phyloP scores from a whole-genome alignment of 1,140 invertebrate species.

The Drosophila auraria region DNA sequence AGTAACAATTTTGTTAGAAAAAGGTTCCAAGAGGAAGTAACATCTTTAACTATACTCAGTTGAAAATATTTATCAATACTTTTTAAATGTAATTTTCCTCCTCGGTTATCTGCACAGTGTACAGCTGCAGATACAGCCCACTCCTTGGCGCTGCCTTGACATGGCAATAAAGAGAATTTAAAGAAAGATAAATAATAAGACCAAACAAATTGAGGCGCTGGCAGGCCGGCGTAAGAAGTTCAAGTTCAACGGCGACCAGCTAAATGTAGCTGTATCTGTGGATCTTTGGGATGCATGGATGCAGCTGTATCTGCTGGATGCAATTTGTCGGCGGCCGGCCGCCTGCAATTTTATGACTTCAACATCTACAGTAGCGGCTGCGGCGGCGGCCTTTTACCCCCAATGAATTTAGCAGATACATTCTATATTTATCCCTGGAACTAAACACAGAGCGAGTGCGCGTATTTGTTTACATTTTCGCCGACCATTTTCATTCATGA shows the following conservation, averaged over 20 bases:
- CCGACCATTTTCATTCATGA: slow-evolving; percentile 71
- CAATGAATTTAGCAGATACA: slow-evolving; percentile 66
- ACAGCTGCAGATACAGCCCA: slow-evolving; percentile 13
- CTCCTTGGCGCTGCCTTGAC: slow-evolving; percentile 57
- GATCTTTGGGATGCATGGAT: slow-evolving; percentile 2
- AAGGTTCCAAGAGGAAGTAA: not conserved
- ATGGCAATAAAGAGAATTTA: slow-evolving; percentile 79
- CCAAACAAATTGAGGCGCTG: slow-evolving; percentile 62
- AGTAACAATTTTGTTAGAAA: not conserved
- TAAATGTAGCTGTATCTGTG: slow-evolving; percentile 41
- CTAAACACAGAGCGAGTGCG: slow-evolving; percentile 18
- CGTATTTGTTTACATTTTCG: slow-evolving; percentile 36
- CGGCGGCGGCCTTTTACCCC: slow-evolving; percentile 54
- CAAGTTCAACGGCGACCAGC: slow-evolving; percentile 73
- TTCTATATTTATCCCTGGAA: slow-evolving; percentile 57
- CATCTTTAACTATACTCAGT: not conserved
- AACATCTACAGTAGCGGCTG: slow-evolving; percentile 1
- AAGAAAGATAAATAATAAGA: slow-evolving; percentile 77
- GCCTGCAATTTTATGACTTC: slow-evolving; percentile 62
- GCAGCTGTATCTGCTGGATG: slow-evolving; percentile 55
- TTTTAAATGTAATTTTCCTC: not conserved
- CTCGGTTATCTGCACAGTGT: not conserved
- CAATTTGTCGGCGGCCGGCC: slow-evolving; percentile 71
- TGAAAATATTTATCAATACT: not conserved
- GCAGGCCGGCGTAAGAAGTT: slow-evolving; percentile 66